These are phyloP conservation scores for Probosciger aterrimus DNA, from an alignment of 2,113 vertebrate species.

Conservation along the genomic window DNA sequence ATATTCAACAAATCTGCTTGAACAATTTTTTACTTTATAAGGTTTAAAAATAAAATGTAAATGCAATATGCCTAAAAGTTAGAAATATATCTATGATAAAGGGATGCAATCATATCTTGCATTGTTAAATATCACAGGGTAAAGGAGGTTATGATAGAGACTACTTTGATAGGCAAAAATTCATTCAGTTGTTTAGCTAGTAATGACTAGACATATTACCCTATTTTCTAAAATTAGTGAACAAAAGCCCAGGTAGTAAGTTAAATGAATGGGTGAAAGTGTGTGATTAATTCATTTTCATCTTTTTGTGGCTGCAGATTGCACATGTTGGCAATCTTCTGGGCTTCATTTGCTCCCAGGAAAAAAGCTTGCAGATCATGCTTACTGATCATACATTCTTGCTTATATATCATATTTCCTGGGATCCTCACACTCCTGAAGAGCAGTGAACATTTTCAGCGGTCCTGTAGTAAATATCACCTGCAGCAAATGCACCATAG, in stretches of 20 bases:
- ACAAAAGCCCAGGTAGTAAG: not conserved
- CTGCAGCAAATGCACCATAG: not conserved
- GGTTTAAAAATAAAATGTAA: not conserved
- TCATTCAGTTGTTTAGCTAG: not conserved
- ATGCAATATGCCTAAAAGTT: not conserved
- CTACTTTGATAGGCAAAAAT: not conserved
- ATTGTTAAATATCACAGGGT: not conserved
- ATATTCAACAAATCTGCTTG: not conserved
- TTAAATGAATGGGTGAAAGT: not conserved
- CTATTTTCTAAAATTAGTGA: not conserved
- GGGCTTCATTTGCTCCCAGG: not conserved
- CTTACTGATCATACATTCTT: not conserved
- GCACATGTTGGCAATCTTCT: not conserved
- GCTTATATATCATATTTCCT: not conserved
- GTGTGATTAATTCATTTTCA: not conserved
- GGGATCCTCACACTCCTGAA: not conserved
- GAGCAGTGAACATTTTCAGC: not conserved
- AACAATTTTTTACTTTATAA: constrained; percentile 1
- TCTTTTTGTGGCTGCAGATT: not conserved
- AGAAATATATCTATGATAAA: not conserved
- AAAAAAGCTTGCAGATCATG: not conserved
- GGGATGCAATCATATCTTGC: not conserved
- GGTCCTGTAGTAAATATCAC: not conserved
- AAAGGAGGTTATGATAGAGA: not conserved
- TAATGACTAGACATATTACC: not conserved